Percentiles rank a stretch among this genome's conserved stretches.
phyloP scores from a whole-genome alignment of 1,140 invertebrate genomes.

The Drosophila pachea region DNA sequence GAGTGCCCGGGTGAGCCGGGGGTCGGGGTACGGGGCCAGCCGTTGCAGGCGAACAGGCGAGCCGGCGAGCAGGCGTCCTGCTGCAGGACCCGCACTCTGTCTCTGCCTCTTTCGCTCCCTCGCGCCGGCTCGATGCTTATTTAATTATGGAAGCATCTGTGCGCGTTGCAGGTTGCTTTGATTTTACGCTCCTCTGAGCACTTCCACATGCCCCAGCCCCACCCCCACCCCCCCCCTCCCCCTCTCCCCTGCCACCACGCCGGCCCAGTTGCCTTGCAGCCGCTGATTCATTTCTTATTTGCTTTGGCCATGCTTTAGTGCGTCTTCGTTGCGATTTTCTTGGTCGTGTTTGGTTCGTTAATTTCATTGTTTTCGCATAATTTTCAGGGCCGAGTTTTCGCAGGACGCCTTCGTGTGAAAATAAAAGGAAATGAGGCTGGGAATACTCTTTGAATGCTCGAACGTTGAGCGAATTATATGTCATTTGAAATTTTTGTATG shows the following conservation, averaged over 20 bases:
- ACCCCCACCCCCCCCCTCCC: conserved; percentile 1
- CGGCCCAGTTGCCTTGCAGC: too few relatives aligned
- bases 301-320: conserved; percentile 19
- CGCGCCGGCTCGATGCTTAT: conserved; percentile 60
- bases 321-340: conserved; percentile 51
- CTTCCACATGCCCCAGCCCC: conserved; percentile 38
- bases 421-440: neutral
- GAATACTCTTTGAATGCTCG: too few relatives aligned
- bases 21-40: too few relatives aligned
- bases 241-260: neutral
- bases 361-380: conserved; percentile 75
- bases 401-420: conserved; percentile 14
- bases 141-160: conserved; percentile 76
- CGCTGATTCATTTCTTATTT: conserved; percentile 15
- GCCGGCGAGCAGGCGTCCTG: neutral
- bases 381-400: conserved; percentile 26
- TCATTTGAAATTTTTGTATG: too few relatives aligned
- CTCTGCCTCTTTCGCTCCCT: conserved; percentile 52
- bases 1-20: conserved; percentile 31
- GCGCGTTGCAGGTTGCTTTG: conserved; percentile 69
- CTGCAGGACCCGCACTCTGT: conserved; percentile 38
- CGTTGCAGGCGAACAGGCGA: conserved; percentile 33
- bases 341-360: conserved; percentile 73
- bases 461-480: too few relatives aligned
- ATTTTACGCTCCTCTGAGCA: conserved; percentile 75